Base-by-base conservation (phyloP, 2,888 invertebrate genomes). In the Caenorhabditis sinica region DNA sequence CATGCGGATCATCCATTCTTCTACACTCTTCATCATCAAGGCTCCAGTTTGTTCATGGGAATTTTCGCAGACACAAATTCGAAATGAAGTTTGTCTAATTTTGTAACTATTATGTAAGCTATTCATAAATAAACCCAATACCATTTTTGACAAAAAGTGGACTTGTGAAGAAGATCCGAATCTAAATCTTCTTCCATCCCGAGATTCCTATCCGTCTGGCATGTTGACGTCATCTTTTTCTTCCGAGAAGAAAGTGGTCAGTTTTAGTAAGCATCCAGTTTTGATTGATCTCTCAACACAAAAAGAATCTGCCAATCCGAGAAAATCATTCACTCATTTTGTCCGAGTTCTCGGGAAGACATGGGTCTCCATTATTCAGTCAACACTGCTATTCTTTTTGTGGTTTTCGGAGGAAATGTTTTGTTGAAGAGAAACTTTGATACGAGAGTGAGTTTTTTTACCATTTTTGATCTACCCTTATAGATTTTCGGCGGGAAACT, bases 141-240 rank as follows among this genome's bases (percentile, higher is more conserved):
- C 63, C 20, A 43, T 63, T 61, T 61, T 15, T 20, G 43, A 13
- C 53, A 56, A n/a, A n/a, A 15, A 43, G 49, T 53, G 30, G 63
- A 79, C 63, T 71, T 71, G 69, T 63, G 71, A 71, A 69, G 76
- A 69, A 63, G 77, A 79, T 63, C 71, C 63, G 43, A 53, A 71
- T 76, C 76, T 76, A 25, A 69, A 40, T 56, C 1, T n/a, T n/a
- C n/a, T 45, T 43, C 45, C 30, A 6, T 33, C 20, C 30, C 30
- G 58, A 65, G 76, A 76, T 76, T 28, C 28, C 28, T 60, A 76
- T 76, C 76, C 76, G n/a, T n/a, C 11, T 45, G 53, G 51, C 43
- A 71, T 28, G 20, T 28, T 56, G 56, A 28, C 13, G 49, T 66
- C 66, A 49, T 66, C 40, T n/a, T n/a, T n/a, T 40, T 40, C 13